phyloP scores from a whole-genome alignment of 2,888 invertebrate genomes.

The Formica aserva region DNA sequence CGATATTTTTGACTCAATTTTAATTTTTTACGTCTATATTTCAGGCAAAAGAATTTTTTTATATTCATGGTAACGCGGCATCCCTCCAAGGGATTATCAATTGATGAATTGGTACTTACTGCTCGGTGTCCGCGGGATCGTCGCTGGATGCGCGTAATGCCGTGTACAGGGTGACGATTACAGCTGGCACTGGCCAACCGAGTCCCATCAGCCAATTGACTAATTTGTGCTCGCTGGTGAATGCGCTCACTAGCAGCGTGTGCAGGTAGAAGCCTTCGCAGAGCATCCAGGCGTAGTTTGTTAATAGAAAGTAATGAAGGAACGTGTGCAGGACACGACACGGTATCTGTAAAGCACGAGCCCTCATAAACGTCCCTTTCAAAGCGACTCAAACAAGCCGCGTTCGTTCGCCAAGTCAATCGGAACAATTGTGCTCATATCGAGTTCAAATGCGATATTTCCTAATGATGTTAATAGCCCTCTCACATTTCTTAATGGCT shows the following conservation, averaged over 20 bases:
- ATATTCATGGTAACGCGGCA: not conserved
- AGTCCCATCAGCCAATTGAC: conserved; percentile 93
- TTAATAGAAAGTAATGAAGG: conserved; percentile 95
- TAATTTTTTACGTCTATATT: conserved; percentile 7
- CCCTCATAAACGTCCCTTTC: conserved; percentile 15
- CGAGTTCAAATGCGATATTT: conserved; percentile 1
- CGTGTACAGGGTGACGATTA: conserved; percentile 90
- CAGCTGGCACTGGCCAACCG: conserved; percentile 94
- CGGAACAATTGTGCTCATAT: not conserved
- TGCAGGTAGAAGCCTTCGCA: conserved; percentile 98
- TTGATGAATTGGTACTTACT: conserved; percentile 86
- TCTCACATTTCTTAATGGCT: not conserved
- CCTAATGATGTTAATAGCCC: not conserved
- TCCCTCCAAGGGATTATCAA: not conserved
- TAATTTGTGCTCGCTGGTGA: conserved; percentile 95
- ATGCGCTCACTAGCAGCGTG: conserved; percentile 96
- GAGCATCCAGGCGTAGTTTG: conserved; percentile 98
- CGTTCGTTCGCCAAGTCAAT: not conserved
- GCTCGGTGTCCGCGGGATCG: conserved; percentile 86
- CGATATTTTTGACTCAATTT: not conserved
- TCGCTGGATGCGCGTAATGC: conserved; percentile 88
- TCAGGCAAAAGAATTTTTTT: not conserved
- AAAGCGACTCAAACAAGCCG: conserved; percentile 4
- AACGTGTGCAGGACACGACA: conserved; percentile 94
- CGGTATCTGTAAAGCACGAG: conserved; percentile 88